phyloP scores from a whole-genome alignment of 2,888 invertebrate species.

The Heliconius sara region DNA sequence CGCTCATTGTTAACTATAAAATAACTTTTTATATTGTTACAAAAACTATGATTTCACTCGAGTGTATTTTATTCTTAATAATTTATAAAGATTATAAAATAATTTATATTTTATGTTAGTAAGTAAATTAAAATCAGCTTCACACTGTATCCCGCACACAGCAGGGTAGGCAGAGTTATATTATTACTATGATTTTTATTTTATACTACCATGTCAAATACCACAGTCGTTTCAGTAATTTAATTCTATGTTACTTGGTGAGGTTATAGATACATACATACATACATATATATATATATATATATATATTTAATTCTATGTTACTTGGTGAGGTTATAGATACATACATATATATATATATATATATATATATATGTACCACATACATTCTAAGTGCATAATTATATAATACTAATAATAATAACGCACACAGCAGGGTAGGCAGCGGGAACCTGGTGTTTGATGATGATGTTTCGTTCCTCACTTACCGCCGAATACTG shows the following conservation, averaged over 20 bases:
- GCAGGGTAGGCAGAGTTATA: no score
- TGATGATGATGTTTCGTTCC: no score
- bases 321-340: conserved; percentile 9
- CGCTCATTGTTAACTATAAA: no score
- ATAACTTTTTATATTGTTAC: background rate
- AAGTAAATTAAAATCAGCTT: background rate
- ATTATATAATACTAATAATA: background rate
- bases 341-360: background rate
- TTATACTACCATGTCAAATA: background rate
- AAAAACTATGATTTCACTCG: background rate
- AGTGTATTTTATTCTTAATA: background rate
- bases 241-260: conserved; percentile 7
- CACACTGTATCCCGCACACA: no score
- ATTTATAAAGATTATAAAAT: background rate
- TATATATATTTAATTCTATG: conserved; percentile 10
- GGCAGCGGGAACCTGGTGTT: no score
- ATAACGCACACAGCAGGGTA: no score
- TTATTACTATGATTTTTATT: no score
- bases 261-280: background rate
- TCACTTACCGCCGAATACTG: no score
- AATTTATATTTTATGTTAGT: background rate
- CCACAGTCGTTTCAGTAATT: background rate
- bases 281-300: background rate
- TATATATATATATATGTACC: background rate
- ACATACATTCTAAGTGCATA: background rate